Evolutionary conservation across 2,888 invertebrate species (phyloP), one percentile per base, ranked within the genome.

Genomic region (Salticus scenicus): DNA sequence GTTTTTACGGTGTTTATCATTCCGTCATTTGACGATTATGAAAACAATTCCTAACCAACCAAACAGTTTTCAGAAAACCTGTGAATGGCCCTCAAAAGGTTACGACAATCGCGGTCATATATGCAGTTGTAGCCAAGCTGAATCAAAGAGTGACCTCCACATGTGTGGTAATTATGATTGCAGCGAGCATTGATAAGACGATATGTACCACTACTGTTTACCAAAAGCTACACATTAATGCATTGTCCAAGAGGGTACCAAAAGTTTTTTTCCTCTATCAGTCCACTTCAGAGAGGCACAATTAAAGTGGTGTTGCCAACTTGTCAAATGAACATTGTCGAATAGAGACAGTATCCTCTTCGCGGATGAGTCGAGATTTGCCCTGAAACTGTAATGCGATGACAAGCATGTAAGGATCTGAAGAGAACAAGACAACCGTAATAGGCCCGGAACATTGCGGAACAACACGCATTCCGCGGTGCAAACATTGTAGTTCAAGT

Each of bases 281-380:
- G 14, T 47, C 17, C 42, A 47, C 2, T 47, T 17, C 42, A 47
- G 10, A 37, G 37, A 41, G 64, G 64, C 37, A 41, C 27, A 31
- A 72, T 72, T 47, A 51, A 72, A 51, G 51, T 63, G 27, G 64
- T 66, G 31, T n/a, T 30, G 10, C 1, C 12, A 28, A 30, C 64
- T 17, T 66, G 64, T 66, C 7, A 64, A 24, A 20, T 41, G 37
- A n/a, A 41, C 41, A 28, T 17, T 28, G 41, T 74, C 64, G 63
- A 24, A 74, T 33, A 37, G 37, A 41, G 64, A 0, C 27, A 64
- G 30, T 7, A 12, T 63, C 41, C 14, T 47, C 28, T 47, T 71
- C 47, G 30, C 30, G 4, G 30, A 71, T 71, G 47, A 71, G 28
- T 51, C 47, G 0, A 47, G 47, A 71, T 71, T 42, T 28, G 47